Evolutionary conservation across 2,888 invertebrate species (phyloP).

Genomic region (Onchidella celtica): DNA sequence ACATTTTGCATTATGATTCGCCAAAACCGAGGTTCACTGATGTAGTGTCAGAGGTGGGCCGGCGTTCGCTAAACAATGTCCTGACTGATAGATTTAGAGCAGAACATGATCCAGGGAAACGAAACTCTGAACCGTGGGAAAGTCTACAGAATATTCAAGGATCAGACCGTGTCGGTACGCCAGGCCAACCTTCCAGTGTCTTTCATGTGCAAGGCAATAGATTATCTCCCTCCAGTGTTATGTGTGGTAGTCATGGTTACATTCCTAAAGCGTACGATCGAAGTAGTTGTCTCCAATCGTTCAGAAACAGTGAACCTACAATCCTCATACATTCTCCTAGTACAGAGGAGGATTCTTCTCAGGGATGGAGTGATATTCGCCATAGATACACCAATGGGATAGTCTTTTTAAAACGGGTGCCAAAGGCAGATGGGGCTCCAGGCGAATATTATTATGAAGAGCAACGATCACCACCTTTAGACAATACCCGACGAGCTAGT

Average conservation of each 20-base stretch:
- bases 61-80: conserved; percentile 30
- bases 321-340: conserved; percentile 40
- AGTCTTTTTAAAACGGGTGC: conserved; percentile 35
- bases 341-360: conserved; percentile 7
- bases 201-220: not conserved
- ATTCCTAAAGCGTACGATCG: conserved; percentile 8
- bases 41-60: not conserved
- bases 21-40: not conserved
- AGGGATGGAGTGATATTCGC: conserved; percentile 36
- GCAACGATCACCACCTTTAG: not conserved
- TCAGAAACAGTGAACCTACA: conserved; percentile 43
- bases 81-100: not conserved
- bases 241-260: conserved; percentile 39
- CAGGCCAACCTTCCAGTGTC: not conserved
- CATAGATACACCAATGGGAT: conserved; percentile 32
- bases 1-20: not conserved
- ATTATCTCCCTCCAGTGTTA: conserved; percentile 13
- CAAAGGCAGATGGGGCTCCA: conserved; percentile 12
- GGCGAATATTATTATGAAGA: conserved; percentile 42
- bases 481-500: conserved; percentile 13
- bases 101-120: conserved; percentile 8
- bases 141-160: not conserved
- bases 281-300: not conserved
- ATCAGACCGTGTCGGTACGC: not conserved
- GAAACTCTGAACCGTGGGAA: conserved; percentile 36